Conservation (phyloP, 2,113 vertebrate genomes). For the Lepidothrix coronata region DNA sequence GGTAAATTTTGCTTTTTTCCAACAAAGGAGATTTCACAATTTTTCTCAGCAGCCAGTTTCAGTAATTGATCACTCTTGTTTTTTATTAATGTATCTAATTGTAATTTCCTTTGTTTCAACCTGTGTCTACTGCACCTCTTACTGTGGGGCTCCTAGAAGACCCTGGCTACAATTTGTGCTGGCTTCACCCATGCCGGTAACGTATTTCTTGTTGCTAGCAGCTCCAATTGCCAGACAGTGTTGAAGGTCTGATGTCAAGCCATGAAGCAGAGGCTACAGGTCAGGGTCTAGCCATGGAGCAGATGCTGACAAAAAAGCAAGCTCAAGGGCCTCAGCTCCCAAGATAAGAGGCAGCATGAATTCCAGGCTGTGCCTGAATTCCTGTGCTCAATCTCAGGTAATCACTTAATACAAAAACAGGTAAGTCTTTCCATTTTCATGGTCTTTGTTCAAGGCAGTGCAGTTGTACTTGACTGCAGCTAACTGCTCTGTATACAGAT, state of each 20-base stretch:
- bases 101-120: not conserved
- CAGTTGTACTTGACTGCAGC: not conserved
- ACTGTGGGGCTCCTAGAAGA: not conserved
- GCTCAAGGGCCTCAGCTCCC: not conserved
- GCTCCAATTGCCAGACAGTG: not conserved
- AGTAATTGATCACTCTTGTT: not conserved
- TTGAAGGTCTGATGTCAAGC: not conserved
- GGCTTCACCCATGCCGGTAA: not conserved
- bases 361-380: not conserved
- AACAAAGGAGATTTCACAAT: not conserved
- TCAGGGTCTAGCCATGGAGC: not conserved
- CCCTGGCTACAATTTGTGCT: not conserved
- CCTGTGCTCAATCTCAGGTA: not conserved
- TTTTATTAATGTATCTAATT: not conserved
- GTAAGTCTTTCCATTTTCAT: not conserved
- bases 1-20: not conserved
- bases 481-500: not conserved
- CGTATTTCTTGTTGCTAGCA: not conserved
- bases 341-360: not conserved
- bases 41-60: not conserved
- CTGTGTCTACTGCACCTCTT: not conserved
- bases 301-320: not conserved
- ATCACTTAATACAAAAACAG: not conserved
- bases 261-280: not conserved
- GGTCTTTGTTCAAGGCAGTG: not conserved